These are phyloP conservation scores for Psephotus haematonotus DNA, from an alignment of 2,113 vertebrate species.

Conservation along the genomic window DNA sequence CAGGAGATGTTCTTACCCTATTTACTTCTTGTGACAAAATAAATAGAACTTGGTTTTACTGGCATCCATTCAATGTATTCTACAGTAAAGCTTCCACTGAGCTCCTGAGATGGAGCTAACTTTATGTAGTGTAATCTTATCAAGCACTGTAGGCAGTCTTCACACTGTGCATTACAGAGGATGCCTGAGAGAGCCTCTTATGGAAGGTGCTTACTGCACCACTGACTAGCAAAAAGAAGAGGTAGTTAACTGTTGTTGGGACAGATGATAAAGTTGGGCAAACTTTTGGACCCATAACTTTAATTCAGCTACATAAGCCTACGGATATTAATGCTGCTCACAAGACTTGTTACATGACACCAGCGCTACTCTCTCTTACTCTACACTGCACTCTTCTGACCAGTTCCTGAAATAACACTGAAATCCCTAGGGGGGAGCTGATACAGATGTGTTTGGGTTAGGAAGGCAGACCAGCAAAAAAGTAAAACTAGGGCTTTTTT, in stretches of 20 bases:
- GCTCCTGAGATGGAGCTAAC: background rate
- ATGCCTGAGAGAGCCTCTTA: accelerated
- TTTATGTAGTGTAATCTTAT: background rate
- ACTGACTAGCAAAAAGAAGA: background rate
- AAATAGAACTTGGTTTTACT: background rate
- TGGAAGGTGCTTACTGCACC: background rate
- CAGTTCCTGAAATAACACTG: conserved; percentile 2
- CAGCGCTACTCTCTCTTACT: background rate
- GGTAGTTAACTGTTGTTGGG: background rate
- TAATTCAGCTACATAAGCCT: background rate
- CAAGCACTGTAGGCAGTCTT: background rate
- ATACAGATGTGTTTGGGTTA: background rate
- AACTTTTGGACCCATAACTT: background rate
- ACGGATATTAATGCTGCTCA: background rate
- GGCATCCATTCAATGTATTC: background rate
- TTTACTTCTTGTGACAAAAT: background rate
- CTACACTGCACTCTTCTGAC: conserved; percentile 50
- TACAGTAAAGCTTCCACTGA: background rate
- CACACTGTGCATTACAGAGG: accelerated
- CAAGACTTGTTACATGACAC: background rate
- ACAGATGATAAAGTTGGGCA: background rate
- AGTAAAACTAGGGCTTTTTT: background rate
- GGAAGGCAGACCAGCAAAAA: background rate
- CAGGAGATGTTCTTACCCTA: background rate
- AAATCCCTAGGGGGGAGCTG: background rate